Evolutionary conservation across 2,797 vertebrate genomes (phyloP).

Genomic region (Sarcoramphus papa): DNA sequence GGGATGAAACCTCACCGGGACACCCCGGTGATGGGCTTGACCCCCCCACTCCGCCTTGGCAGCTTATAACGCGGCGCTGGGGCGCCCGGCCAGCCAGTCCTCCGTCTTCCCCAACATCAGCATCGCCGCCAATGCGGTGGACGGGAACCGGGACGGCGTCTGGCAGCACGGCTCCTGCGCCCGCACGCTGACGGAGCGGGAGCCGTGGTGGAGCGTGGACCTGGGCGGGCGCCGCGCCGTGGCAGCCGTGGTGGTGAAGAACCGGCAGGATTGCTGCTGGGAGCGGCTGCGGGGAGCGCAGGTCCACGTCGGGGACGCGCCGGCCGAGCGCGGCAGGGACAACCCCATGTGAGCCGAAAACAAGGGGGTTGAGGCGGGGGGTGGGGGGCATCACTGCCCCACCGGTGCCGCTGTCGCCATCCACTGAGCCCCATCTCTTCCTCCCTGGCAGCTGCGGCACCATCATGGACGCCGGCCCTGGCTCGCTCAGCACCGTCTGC

Average conservation of each 20-base stretch:
- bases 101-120: neutral
- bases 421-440: neutral
- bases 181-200: neutral
- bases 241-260: neutral
- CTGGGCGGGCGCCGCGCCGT: neutral
- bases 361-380: too few relatives aligned
- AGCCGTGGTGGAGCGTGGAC: neutral
- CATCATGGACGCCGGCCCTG: neutral
- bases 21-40: accelerated
- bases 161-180: neutral
- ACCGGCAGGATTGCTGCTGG: neutral
- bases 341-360: neutral
- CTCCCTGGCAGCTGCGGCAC: neutral
- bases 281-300: neutral
- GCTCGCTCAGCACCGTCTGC: neutral
- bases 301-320: neutral
- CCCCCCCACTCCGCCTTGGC: too few relatives aligned
- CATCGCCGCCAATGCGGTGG: neutral
- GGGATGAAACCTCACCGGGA: accelerated
- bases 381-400: neutral
- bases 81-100: neutral
- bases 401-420: accelerated
- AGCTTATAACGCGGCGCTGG: neutral
- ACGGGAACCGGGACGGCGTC: neutral
- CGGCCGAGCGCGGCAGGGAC: neutral